Base-by-base conservation (phyloP, 2,888 invertebrate genomes). In the Mayetiola destructor region DNA sequence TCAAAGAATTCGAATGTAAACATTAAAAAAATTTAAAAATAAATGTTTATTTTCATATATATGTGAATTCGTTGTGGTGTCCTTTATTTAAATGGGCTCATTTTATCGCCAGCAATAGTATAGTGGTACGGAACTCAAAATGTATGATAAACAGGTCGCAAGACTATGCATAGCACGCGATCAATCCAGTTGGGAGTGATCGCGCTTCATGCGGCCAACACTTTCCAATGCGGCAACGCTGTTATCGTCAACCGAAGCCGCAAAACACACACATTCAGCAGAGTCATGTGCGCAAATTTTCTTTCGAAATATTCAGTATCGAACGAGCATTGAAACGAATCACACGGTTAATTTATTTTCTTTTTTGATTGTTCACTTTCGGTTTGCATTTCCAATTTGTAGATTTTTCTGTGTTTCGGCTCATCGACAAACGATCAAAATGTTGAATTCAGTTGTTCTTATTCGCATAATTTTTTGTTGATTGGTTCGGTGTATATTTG, bases 221-320 rank as follows among this genome's bases (percentile, higher is more conserved):
- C 27, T 27, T 40, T 48, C 4, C 29, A 16, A 14, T 42, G 3
- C 16, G 42, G 23, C 4, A 39, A 4, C 10, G 6, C 21, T 42
- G n/a, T 12, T 21, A 40, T 12, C 8, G 3, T 40, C 14, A 6
- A 16, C 5, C 48, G 48, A 27, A 23, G 16, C 48, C 37, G 37
- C 37, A 9, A 14, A 10, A 3, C 14, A 39, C 39, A 14, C 16
- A 40, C n/a, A 27, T n/a, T n/a, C 48, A 48, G 2, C 23, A 27
- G n/a, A 48, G n/a, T 48, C 48, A 48, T 48, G 48, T 27, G 48
- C 48, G 48, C 23, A 48, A 48, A 48, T n/a, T 27, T 16, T 18
- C n/a, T n/a, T n/a, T n/a, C n/a, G n/a, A n/a, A n/a, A 3, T 18
- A 6, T 18, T 48, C 48, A 48, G 48, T 48, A 23, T 14, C n/a